Percentiles rank a stretch among this genome's conserved stretches.
Conservation (phyloP, 2,888 invertebrate species). For the Fissipunctia ypsillon region DNA sequence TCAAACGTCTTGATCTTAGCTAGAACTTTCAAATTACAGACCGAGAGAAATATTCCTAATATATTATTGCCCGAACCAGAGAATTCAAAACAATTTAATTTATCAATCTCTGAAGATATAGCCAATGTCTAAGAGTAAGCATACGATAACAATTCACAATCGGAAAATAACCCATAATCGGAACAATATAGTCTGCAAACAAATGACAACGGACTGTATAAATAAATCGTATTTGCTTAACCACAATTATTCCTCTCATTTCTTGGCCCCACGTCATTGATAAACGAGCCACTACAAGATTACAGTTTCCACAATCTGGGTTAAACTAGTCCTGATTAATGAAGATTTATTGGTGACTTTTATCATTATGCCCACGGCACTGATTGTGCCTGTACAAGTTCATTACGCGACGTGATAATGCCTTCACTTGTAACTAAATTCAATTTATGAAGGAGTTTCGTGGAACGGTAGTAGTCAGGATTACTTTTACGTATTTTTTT, state of each 20-base stretch:
- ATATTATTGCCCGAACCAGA: neutral
- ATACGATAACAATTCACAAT: neutral
- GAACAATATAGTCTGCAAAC: constrained; percentile 14
- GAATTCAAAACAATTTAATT: neutral
- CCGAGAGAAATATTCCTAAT: too few relatives aligned
- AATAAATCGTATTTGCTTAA: constrained; percentile 47
- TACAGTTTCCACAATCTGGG: constrained; percentile 68
- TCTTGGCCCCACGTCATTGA: constrained; percentile 57
- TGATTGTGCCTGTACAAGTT: constrained; percentile 60
- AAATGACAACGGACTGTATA: constrained; percentile 1
- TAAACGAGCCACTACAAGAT: constrained; percentile 62
- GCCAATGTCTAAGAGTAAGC: neutral
- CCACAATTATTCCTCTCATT: constrained; percentile 37
- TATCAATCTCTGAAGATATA: neutral
- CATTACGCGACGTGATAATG: constrained; percentile 53
- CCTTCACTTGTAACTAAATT: constrained; percentile 20
- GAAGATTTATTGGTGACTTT: constrained; percentile 70
- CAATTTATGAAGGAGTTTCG: constrained; percentile 31
- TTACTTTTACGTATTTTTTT: neutral
- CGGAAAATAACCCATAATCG: neutral
- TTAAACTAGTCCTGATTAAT: constrained; percentile 72
- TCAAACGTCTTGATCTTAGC: too few relatives aligned
- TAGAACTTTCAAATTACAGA: neutral
- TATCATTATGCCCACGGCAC: constrained; percentile 55
- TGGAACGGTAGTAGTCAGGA: neutral